phyloP scores from a whole-genome alignment of 2,888 invertebrate genomes.

The Prosopocoilus inquinatus region DNA sequence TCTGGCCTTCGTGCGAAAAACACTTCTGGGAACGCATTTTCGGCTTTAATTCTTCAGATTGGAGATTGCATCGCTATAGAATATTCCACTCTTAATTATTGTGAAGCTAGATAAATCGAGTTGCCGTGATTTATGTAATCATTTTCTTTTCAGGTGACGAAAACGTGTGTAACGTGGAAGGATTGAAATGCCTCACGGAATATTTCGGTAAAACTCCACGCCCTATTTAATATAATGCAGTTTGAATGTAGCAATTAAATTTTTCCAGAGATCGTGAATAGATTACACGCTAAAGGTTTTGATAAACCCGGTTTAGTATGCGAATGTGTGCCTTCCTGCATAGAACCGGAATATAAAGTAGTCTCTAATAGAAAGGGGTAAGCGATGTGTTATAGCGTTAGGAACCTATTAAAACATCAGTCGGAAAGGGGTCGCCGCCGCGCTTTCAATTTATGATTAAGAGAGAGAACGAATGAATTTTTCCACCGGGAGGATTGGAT shows the following conservation, averaged over 20 bases:
- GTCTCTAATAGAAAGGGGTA: constrained; percentile 54
- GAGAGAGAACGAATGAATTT: no score
- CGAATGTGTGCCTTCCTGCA: constrained; percentile 61
- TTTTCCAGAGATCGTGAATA: constrained; percentile 47
- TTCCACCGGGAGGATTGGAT: background rate
- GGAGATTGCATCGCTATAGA: no score
- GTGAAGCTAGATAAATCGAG: no score
- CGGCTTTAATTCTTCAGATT: no score
- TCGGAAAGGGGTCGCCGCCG: background rate
- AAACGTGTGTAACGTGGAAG: constrained; percentile 55
- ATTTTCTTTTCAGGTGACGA: constrained; percentile 45
- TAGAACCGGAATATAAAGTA: constrained; percentile 58
- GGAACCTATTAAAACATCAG: constrained; percentile 12
- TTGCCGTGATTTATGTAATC: no score
- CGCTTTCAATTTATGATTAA: no score
- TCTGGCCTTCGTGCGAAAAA: no score
- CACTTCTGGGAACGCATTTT: no score
- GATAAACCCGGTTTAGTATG: constrained; percentile 53
- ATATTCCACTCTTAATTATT: no score
- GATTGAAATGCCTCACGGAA: constrained; percentile 56
- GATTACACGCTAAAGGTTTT: constrained; percentile 48
- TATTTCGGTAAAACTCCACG: constrained; percentile 44
- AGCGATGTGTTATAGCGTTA: constrained; percentile 29
- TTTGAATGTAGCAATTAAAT: background rate
- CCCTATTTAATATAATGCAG: background rate